Percentiles rank a stretch among this genome's conserved stretches.
phyloP scores from a whole-genome alignment of 2,113 vertebrate genomes.

The Pangasianodon hypophthalmus region DNA sequence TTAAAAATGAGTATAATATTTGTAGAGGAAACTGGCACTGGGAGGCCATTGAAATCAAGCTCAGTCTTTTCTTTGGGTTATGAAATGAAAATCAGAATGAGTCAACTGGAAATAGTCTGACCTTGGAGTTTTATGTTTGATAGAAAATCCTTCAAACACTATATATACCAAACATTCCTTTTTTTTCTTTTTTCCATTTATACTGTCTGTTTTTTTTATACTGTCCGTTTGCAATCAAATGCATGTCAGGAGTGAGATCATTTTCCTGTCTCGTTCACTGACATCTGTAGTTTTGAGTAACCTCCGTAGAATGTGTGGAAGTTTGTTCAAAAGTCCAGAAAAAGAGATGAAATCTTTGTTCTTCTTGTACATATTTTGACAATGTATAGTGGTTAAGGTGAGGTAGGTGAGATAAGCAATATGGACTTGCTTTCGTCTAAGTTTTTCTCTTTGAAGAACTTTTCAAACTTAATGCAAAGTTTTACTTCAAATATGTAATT shows the following conservation, averaged over 20 bases:
- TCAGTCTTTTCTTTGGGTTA: not conserved
- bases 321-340: not conserved
- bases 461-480: not conserved
- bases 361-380: constrained; percentile 10
- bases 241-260: not conserved
- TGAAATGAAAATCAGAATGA: not conserved
- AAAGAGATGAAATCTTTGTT: not conserved
- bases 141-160: not conserved
- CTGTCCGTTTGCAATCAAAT: not conserved
- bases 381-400: constrained; percentile 7
- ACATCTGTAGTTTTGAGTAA: not conserved
- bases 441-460: not conserved
- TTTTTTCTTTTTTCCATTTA: too few relatives aligned
- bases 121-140: not conserved
- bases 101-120: not conserved
- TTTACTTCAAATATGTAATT: not conserved
- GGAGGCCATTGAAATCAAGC: not conserved
- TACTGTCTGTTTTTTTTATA: not conserved
- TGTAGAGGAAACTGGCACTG: not conserved
- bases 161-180: not conserved
- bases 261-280: not conserved
- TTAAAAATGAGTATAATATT: constrained; percentile 16
- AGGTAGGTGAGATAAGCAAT: not conserved
- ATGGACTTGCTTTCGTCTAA: not conserved
- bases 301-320: not conserved